These are phyloP conservation scores for Sipha flava DNA, from an alignment of 1,140 invertebrate species.

Conservation along the genomic window DNA sequence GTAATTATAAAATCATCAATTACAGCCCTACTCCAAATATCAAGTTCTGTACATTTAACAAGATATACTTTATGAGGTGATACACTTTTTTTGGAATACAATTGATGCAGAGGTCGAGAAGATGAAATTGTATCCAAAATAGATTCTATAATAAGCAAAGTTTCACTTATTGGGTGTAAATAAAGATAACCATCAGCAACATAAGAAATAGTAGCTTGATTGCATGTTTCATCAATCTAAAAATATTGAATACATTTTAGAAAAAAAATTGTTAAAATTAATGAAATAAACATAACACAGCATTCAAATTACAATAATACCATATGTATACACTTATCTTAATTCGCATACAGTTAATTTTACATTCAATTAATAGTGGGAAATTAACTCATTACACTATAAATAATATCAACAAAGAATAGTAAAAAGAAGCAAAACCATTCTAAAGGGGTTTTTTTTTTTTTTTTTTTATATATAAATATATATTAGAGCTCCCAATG, in stretches of 20 bases:
- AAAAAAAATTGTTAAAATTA: background rate
- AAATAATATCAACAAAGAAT: no score
- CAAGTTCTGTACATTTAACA: background rate
- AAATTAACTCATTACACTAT: no score
- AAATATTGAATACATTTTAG: background rate
- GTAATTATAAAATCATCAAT: conserved; percentile 7
- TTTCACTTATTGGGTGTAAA: background rate
- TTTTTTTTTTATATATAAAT: no score
- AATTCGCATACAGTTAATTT: no score
- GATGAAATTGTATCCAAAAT: conserved; percentile 1
- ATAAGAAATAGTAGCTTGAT: background rate
- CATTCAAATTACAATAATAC: no score
- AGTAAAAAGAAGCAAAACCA: no score
- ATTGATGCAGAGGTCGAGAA: background rate
- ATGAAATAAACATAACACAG: background rate
- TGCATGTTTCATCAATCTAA: background rate
- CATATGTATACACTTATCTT: no score
- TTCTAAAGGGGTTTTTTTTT: no score
- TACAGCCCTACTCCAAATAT: background rate
- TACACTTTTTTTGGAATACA: background rate
- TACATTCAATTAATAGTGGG: no score
- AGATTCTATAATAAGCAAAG: background rate
- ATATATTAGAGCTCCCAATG: no score
- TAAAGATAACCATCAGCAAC: background rate
- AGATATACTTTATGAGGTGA: conserved; percentile 8